Conservation (phyloP, 2,888 invertebrate genomes). For the Ennomos erosarius region DNA sequence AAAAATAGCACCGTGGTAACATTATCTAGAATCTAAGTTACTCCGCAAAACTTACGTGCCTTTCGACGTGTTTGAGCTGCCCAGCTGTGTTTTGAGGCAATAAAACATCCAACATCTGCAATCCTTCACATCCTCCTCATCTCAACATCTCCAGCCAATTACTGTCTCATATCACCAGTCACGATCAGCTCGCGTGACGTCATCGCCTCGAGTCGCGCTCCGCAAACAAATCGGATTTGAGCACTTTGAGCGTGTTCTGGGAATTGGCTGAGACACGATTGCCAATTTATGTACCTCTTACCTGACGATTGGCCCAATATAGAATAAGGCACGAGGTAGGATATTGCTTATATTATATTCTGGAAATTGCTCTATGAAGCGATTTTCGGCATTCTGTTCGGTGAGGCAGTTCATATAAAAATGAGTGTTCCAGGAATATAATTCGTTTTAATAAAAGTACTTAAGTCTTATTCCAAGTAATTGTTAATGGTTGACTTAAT, state of each 20-base stretch:
- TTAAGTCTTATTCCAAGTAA: no score
- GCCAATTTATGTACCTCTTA: slow-evolving; percentile 42
- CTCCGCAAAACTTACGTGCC: no score
- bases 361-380: slow-evolving; percentile 32
- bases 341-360: slow-evolving; percentile 45
- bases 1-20: no score
- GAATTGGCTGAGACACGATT: slow-evolving; percentile 52
- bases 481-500: no score
- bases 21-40: no score
- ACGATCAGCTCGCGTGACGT: slow-evolving; percentile 31
- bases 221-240: slow-evolving; percentile 58
- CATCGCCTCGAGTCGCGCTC: slow-evolving; percentile 24
- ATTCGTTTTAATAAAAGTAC: no score
- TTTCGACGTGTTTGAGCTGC: no score
- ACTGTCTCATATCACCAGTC: slow-evolving; percentile 18
- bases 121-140: slow-evolving; percentile 7
- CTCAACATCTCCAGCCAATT: slow-evolving; percentile 13
- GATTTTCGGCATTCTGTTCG: slow-evolving; percentile 25
- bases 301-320: slow-evolving; percentile 46
- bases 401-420: slow-evolving; percentile 4
- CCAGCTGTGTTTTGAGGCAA: slow-evolving; percentile 8
- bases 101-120: slow-evolving; percentile 1
- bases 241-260: slow-evolving; percentile 36
- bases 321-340: slow-evolving; percentile 32
- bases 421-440: not conserved